Percentiles rank a stretch among this genome's conserved stretches.
phyloP scores from a whole-genome alignment of 1,140 invertebrate genomes.

The Apis florea region DNA sequence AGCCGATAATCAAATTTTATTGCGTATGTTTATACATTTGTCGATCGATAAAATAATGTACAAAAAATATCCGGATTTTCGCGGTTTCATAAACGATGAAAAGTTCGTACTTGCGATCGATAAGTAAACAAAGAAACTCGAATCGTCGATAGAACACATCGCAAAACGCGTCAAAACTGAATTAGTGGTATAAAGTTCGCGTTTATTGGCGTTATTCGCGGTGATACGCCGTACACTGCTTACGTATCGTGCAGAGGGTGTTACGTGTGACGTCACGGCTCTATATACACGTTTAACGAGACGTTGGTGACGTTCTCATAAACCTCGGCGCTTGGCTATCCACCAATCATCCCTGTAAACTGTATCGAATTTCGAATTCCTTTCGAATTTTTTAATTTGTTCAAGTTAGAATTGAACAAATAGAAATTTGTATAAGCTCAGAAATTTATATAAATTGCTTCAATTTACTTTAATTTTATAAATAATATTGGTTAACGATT shows the following conservation, averaged over 20 bases:
- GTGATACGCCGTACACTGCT: conserved; percentile 16
- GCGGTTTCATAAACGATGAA: not conserved
- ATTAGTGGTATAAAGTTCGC: conserved; percentile 54
- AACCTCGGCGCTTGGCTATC: conserved; percentile 32
- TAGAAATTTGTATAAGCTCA: not conserved
- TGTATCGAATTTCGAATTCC: not conserved
- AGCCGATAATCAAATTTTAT: not conserved
- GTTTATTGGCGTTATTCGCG: conserved; percentile 27
- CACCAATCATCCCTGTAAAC: not conserved
- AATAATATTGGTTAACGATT: too few species aligned
- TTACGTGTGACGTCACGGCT: conserved; percentile 51
- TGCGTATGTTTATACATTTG: not conserved
- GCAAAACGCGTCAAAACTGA: conserved; percentile 37
- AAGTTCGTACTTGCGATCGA: not conserved
- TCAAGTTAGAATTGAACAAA: not conserved
- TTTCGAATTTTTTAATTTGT: conserved; percentile 35
- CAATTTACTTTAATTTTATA: not conserved
- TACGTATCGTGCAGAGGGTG: conserved; percentile 37
- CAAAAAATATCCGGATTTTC: not conserved
- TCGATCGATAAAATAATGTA: not conserved
- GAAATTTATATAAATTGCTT: not conserved
- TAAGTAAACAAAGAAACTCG: not conserved
- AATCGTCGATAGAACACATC: conserved; percentile 29
- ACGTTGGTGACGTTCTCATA: conserved; percentile 53
- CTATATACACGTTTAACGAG: conserved; percentile 43